Evolutionary conservation across 2,888 invertebrate genomes (phyloP).

Genomic region (Plagiodera versicolora): DNA sequence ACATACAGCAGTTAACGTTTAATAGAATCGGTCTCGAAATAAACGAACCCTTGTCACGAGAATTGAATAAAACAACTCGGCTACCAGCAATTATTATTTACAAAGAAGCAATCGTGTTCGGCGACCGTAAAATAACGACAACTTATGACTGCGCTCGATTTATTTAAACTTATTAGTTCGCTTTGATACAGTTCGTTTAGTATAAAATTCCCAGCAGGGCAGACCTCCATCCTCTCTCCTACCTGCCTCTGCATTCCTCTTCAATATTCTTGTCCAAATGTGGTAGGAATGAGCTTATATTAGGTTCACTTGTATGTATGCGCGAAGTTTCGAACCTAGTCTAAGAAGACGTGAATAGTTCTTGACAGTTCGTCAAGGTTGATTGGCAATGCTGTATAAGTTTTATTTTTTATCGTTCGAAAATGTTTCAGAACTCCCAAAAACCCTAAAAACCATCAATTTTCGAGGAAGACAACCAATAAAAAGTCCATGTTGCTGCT

Average conservation of each 20-base stretch:
- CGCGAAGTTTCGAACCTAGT: too few relatives aligned
- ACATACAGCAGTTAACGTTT: conserved; percentile 25
- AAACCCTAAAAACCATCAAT: too few relatives aligned
- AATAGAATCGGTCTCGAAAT: conserved; percentile 21
- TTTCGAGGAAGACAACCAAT: too few relatives aligned
- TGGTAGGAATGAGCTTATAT: too few relatives aligned
- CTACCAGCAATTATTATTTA: conserved; percentile 32
- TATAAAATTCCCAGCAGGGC: conserved; percentile 22
- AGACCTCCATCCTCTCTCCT: background rate
- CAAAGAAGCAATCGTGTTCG: conserved; percentile 32
- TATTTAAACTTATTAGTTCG: conserved; percentile 33
- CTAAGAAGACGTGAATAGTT: too few relatives aligned
- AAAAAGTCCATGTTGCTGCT: too few relatives aligned
- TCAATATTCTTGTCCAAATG: too few relatives aligned
- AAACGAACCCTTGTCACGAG: conserved; percentile 24
- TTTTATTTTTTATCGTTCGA: too few relatives aligned
- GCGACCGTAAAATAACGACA: conserved; percentile 29
- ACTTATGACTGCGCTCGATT: conserved; percentile 23
- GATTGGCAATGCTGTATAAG: too few relatives aligned
- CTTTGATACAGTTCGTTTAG: conserved; percentile 12
- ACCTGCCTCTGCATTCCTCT: background rate
- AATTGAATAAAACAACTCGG: conserved; percentile 22
- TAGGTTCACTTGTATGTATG: too few relatives aligned
- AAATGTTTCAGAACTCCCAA: too few relatives aligned
- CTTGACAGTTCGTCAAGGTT: too few relatives aligned